Conservation (phyloP, 2,113 vertebrate genomes). For the Chloropsis cyanopogon region DNA sequence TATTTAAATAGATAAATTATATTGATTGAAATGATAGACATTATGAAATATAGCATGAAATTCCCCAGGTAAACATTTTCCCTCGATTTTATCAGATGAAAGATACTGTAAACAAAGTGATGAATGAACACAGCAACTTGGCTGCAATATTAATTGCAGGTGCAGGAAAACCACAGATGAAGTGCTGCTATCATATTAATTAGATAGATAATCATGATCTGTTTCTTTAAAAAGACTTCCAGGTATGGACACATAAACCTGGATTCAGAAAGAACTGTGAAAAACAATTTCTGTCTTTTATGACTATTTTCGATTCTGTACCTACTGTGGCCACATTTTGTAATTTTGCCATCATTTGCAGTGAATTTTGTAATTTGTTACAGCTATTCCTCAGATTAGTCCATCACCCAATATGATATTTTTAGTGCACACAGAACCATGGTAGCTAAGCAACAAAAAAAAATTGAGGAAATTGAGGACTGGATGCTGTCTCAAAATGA, state of each 20-base stretch:
- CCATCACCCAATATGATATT: background rate
- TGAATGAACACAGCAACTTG: background rate
- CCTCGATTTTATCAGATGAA: background rate
- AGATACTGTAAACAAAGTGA: background rate
- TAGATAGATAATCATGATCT: background rate
- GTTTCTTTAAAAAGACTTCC: background rate
- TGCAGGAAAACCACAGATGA: background rate
- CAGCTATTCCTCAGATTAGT: background rate
- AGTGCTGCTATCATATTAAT: background rate
- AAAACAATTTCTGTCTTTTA: background rate
- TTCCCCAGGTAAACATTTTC: background rate
- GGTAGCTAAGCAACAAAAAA: slow-evolving; percentile 13
- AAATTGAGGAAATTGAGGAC: background rate
- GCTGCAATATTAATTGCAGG: background rate
- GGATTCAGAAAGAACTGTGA: background rate
- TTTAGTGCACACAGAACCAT: background rate
- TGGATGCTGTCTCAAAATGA: background rate
- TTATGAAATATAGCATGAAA: background rate
- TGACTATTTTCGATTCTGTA: background rate
- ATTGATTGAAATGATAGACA: background rate
- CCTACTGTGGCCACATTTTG: background rate
- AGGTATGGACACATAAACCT: background rate
- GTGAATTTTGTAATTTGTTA: background rate
- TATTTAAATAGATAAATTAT: background rate
- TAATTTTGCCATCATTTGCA: background rate